A percentile compares a stretch with the other conserved stretches of the same genome.
These are phyloP conservation scores for Sorex maritimensis DNA, from an alignment of 2,797 vertebrate genomes.

Conservation along the genomic window DNA sequence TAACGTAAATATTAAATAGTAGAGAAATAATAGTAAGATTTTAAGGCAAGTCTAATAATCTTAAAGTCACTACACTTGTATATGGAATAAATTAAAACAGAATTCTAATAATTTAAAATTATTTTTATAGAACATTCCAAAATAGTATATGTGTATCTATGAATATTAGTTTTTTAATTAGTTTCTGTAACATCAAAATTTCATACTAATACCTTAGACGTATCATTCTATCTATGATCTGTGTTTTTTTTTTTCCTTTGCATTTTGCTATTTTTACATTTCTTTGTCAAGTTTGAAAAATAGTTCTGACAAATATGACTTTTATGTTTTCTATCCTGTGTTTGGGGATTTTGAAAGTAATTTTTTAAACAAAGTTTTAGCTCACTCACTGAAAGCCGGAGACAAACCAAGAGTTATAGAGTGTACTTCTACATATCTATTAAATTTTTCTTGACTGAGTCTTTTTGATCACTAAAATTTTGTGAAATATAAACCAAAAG, in stretches of 20 bases:
- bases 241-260: slow-evolving; percentile 57
- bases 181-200: background rate
- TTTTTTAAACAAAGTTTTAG: slow-evolving; percentile 67
- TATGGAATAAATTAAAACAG: background rate
- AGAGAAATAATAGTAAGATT: slow-evolving; percentile 42
- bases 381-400: slow-evolving; percentile 52
- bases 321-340: background rate
- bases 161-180: slow-evolving; percentile 37
- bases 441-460: slow-evolving; percentile 65
- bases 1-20: slow-evolving; percentile 2
- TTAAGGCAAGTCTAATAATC: slow-evolving; percentile 44
- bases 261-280: slow-evolving; percentile 66
- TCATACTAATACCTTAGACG: slow-evolving; percentile 18
- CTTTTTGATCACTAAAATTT: slow-evolving; percentile 59
- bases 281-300: slow-evolving; percentile 27
- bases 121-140: slow-evolving; percentile 48
- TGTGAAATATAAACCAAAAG: slow-evolving; percentile 3
- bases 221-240: background rate
- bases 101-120: slow-evolving; percentile 60
- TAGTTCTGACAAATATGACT: slow-evolving; percentile 68
- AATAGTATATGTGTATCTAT: slow-evolving; percentile 34
- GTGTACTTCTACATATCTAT: slow-evolving; percentile 9
- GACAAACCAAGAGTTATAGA: slow-evolving; percentile 61
- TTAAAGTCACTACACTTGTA: slow-evolving; percentile 44
- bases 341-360: background rate